Evolutionary conservation across 2,797 vertebrate species (phyloP).

Genomic region (Scomberomorus guttatus): DNA sequence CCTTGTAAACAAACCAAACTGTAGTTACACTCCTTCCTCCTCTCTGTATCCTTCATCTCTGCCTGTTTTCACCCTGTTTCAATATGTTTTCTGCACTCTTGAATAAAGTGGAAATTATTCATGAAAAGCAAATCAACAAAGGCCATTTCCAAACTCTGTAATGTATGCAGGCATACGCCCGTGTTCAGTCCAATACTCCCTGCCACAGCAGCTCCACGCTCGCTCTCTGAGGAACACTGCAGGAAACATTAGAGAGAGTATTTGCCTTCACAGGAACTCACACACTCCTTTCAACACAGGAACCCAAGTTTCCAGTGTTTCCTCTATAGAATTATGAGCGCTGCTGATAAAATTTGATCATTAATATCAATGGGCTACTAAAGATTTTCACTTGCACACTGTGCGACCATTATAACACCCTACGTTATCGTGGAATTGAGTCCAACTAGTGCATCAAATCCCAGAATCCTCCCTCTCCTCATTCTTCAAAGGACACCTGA

Average conservation of each 20-base stretch:
- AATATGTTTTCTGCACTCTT: not conserved
- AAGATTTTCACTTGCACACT: no score
- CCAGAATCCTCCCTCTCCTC: no score
- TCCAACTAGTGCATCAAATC: no score
- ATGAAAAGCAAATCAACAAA: conserved; percentile 32
- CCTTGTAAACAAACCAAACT: no score
- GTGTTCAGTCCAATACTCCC: not conserved
- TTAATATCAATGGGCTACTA: no score
- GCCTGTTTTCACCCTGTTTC: not conserved
- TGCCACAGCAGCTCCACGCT: not conserved
- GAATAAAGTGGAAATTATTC: conserved; percentile 32
- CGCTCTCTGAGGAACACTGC: not conserved
- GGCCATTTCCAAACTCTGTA: conserved; percentile 1
- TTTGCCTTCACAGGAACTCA: no score
- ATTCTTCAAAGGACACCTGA: no score
- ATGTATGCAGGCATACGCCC: not conserved
- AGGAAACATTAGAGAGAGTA: not conserved
- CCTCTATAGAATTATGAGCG: no score
- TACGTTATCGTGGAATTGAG: no score
- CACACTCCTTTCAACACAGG: not conserved
- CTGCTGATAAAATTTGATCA: no score
- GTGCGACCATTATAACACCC: no score
- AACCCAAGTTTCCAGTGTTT: no score
- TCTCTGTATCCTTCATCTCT: not conserved
- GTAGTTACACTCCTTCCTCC: not conserved